A percentile compares a stretch with the other conserved stretches of the same genome.
phyloP scores from a whole-genome alignment of 2,797 vertebrate genomes.

The Gallinago solitaria region DNA sequence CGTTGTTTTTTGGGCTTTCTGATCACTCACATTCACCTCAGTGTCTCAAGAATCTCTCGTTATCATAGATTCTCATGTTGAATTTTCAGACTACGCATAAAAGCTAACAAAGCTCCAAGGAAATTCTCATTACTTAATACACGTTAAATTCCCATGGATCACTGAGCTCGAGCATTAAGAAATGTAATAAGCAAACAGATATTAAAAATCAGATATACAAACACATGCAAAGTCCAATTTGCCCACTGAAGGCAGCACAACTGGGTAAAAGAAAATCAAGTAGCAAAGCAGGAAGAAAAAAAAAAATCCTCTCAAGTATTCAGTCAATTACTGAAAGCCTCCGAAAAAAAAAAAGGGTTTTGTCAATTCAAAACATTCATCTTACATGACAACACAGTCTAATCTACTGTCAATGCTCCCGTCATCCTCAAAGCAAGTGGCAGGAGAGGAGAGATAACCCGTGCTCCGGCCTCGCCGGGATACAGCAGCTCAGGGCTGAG shows the following conservation, averaged over 20 bases:
- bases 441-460: slow-evolving; percentile 8
- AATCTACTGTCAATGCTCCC: slow-evolving; percentile 6
- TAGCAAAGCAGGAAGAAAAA: neutral
- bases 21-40: neutral
- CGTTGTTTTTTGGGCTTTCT: neutral
- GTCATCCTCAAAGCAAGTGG: neutral
- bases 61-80: fast-evolving
- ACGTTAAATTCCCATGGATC: slow-evolving; percentile 4
- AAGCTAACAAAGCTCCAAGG: slow-evolving; percentile 6
- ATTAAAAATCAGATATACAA: slow-evolving; percentile 16
- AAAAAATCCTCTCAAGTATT: neutral
- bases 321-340: slow-evolving; percentile 39
- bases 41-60: neutral
- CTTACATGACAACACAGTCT: slow-evolving; percentile 33
- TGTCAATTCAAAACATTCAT: slow-evolving; percentile 43
- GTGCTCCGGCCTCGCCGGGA: neutral
- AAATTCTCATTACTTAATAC: slow-evolving; percentile 26
- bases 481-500: neutral
- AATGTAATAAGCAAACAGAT: slow-evolving; percentile 18
- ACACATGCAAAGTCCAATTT: neutral
- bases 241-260: neutral
- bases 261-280: slow-evolving; percentile 16
- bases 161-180: neutral
- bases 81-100: neutral
- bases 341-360: neutral